Evolutionary conservation across 2,797 vertebrate species (phyloP).

Genomic region (Rhinogobio ventralis): DNA sequence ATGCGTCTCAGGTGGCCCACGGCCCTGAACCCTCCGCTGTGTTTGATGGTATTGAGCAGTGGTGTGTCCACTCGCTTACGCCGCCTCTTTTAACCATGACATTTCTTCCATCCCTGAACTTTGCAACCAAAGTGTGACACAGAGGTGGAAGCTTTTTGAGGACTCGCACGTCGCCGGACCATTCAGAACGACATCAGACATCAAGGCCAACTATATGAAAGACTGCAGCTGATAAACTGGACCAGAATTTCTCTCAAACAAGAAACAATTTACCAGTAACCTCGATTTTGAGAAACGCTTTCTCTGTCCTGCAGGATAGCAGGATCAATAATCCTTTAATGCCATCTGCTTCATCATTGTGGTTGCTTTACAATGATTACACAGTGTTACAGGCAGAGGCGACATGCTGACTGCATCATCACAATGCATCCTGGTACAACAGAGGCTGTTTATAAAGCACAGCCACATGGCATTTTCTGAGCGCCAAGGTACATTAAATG

Average conservation of each 20-base stretch:
- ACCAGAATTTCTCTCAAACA: background rate
- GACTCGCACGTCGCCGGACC: background rate
- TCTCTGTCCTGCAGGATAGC: background rate
- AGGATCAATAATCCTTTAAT: conserved; percentile 16
- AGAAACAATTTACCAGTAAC: background rate
- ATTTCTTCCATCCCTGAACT: conserved; percentile 57
- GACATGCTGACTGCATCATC: conserved; percentile 32
- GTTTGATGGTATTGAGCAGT: conserved; percentile 56
- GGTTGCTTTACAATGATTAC: conserved; percentile 21
- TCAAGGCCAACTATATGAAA: conserved; percentile 15
- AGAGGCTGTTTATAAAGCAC: background rate
- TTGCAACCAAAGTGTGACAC: conserved; percentile 45
- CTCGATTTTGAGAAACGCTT: background rate
- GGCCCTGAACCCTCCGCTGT: conserved; percentile 17
- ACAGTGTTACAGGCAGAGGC: background rate
- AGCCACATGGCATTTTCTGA: conserved; percentile 20
- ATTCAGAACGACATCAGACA: conserved; percentile 29
- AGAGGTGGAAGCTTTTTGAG: conserved; percentile 32
- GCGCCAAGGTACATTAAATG: background rate
- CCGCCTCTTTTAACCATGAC: conserved; percentile 58
- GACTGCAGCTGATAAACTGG: background rate
- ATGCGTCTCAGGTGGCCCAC: background rate
- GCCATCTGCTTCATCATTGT: conserved; percentile 35
- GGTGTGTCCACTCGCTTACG: conserved; percentile 29
- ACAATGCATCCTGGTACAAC: conserved; percentile 23